Evolutionary conservation across 92 coral and sea anemone species (phyloP), one percentile per base, ranked within the genome.

Genomic region (Montipora capitata): DNA sequence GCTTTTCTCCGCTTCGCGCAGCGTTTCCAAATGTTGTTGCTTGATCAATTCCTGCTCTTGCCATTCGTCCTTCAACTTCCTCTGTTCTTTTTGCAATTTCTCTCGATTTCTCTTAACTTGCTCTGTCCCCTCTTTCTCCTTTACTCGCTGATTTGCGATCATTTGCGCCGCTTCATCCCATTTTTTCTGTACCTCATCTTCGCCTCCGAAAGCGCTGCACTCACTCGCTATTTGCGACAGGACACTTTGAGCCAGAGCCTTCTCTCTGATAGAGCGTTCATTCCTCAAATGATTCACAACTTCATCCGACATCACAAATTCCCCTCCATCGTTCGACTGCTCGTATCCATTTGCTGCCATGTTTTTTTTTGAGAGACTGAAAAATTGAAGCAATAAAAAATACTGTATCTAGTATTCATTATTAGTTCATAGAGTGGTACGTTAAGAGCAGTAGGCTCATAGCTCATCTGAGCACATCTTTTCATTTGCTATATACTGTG

Each of bases 21-120:
- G 83, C 45, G 63, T 67, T 52, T 93, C 96, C 27, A 89, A 80
- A 13, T 90, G 91, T 7, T 68, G 62, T 27, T 89, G 90, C 67
- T 84, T 83, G 68, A 85, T 83, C 68, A 85, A 71, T 57, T 80
- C 88, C 13, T 86, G 83, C 14, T 51, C 44, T 0, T 71, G 45
- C 83, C 90, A 85, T 68, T 89, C 77, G 52, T 93, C 87, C 80
- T 86, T 87, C 52, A 63, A 75, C 58, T 56, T 79, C 56, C 76
- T 86, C 52, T 91, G 89, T 43, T 90, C 82, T 20, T 89, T 70
- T 7, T 40, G 40, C 2, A 77, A 49, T 48, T 93, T 72, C 16
- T 86, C 85, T 17, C 94, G 61, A 71, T 85, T 82, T 12, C 73
- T 82, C 13, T 68, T 89, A 16, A n/a, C 64, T 40, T 67, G 86